Base-by-base conservation (phyloP, 2,113 vertebrate species). In the Jaculus jaculus region DNA sequence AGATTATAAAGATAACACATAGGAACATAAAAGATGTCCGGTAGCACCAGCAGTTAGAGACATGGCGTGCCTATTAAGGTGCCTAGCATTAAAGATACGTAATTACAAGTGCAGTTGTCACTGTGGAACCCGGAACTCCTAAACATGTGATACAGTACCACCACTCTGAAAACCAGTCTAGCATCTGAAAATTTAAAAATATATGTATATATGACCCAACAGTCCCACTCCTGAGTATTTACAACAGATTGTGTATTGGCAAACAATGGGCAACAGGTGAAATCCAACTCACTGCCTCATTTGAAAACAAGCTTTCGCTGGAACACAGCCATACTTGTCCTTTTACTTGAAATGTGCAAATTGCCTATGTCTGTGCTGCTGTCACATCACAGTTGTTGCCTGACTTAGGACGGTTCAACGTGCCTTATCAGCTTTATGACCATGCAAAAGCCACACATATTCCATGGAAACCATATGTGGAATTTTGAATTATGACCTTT, bases 231-330 rank as follows among this genome's bases (percentile, higher is more conserved):
- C 10, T 69, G 3, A 16, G 6, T 65, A 54, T 84, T 77, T 92
- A 69, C 13, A 75, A 83, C 8, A 87, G 28, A 69, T 32, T 37
- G 20, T 60, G 17, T 23, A 28, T 58, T 63, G 63, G 20, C 30
- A 75, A 80, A 75, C n/a, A 26, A 66, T 66, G 73, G 21, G 26
- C 34, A 77, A 7, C 5, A 69, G 24, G 37, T 34, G 16, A 42
- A 84, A 20, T n/a, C 26, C 9, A 63, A 13, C 17, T 61, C 5
- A 13, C 15, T 58, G 47, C 58, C 81, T 92, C 54, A 61, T 84
- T 84, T 87, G 32, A 75, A 88, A 87, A 92, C 73, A 42, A 93
- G 47, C 39, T 61, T 95, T 84, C 87, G 47, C 66, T 91, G 37
- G 34, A 73, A 68, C 9, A 30, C 16, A 69, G 20, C 21, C 60